These are phyloP conservation scores for Pachyrhynchus sulphureomaculatus DNA, from an alignment of 1,140 invertebrate species.

Conservation along the genomic window DNA sequence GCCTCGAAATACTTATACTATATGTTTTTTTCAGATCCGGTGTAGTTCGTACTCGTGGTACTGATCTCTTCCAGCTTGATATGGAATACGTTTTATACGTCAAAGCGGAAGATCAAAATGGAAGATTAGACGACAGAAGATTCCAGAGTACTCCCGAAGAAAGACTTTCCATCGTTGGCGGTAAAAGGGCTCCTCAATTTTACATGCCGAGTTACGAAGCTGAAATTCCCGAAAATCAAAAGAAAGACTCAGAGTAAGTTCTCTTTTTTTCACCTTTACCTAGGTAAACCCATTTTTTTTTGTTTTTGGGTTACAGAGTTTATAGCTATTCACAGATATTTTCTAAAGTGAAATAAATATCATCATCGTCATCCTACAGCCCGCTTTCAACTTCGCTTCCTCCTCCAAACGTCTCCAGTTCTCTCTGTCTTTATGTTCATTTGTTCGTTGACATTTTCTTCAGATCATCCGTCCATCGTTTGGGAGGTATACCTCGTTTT, in stretches of 20 bases:
- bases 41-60: conserved; percentile 87
- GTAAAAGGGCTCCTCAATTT: conserved; percentile 91
- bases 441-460: no score
- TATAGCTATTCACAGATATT: no score
- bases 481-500: no score
- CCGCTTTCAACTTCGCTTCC: no score
- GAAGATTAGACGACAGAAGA: conserved; percentile 80
- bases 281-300: background rate
- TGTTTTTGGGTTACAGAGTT: no score
- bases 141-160: conserved; percentile 92
- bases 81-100: conserved; percentile 96
- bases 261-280: background rate
- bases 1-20: no score
- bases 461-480: no score
- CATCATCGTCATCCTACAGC: no score
- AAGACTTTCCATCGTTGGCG: conserved; percentile 87
- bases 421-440: no score
- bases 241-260: conserved; percentile 93
- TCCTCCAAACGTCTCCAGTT: no score
- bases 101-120: conserved; percentile 94
- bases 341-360: no score
- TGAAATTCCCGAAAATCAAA: conserved; percentile 93
- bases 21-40: no score
- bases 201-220: conserved; percentile 91
- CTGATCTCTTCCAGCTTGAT: conserved; percentile 89